A percentile compares a stretch with the other conserved stretches of the same genome.
Conservation (phyloP, 2,888 invertebrate species). For the Smittia sp. region DNA sequence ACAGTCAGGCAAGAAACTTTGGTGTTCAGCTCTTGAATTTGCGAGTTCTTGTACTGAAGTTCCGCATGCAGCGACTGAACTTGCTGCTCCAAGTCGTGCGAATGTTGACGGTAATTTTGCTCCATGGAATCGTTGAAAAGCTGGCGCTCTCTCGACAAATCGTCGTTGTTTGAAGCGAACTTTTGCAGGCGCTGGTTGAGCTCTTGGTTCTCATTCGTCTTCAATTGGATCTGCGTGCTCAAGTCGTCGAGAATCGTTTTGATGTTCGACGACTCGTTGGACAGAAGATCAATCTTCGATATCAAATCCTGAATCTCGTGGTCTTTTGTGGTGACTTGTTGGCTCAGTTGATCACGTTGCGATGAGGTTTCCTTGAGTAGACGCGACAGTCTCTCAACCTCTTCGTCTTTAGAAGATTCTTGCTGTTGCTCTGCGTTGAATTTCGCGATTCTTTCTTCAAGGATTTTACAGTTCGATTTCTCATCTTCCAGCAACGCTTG, state of each 20-base stretch:
- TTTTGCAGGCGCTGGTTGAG: slow-evolving; percentile 44
- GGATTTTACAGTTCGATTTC: slow-evolving; percentile 50
- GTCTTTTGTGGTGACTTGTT: slow-evolving; percentile 43
- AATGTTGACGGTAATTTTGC: slow-evolving; percentile 41
- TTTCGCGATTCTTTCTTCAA: slow-evolving; percentile 46
- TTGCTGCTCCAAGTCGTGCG: slow-evolving; percentile 42
- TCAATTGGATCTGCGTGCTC: slow-evolving; percentile 42
- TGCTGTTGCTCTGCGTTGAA: slow-evolving; percentile 42
- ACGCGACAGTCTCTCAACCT: slow-evolving; percentile 43
- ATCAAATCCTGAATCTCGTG: slow-evolving; percentile 43
- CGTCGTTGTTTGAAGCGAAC: slow-evolving; percentile 42
- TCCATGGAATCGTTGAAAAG: slow-evolving; percentile 37
- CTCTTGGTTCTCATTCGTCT: slow-evolving; percentile 45
- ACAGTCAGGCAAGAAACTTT: slow-evolving; percentile 45
- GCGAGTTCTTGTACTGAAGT: slow-evolving; percentile 50
- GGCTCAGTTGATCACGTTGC: slow-evolving; percentile 41
- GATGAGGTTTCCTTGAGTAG: slow-evolving; percentile 42
- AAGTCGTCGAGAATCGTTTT: slow-evolving; percentile 42
- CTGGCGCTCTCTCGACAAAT: slow-evolving; percentile 42
- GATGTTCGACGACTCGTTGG: slow-evolving; percentile 43
- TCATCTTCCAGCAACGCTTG: slow-evolving; percentile 59
- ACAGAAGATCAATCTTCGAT: slow-evolving; percentile 43
- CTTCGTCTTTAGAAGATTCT: slow-evolving; percentile 43
- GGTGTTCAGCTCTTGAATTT: slow-evolving; percentile 50
- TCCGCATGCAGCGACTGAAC: slow-evolving; percentile 43